These are phyloP conservation scores for Ciconia stormi DNA, from an alignment of 2,113 vertebrate species.

Conservation along the genomic window DNA sequence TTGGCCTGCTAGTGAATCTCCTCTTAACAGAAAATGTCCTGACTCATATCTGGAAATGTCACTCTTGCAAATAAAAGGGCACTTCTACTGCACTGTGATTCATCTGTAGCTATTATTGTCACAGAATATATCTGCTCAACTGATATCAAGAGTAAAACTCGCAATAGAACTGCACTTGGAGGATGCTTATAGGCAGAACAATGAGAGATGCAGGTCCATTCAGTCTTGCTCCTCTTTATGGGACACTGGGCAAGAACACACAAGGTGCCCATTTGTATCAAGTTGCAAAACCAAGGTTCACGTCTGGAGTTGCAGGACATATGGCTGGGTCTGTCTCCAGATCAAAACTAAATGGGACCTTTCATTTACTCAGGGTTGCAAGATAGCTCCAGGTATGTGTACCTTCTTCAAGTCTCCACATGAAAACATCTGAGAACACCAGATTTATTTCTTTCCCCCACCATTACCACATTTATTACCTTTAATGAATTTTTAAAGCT, in stretches of 20 bases:
- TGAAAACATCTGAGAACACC: background rate
- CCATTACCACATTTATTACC: conserved; percentile 69
- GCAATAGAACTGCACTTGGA: background rate
- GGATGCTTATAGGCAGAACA: background rate
- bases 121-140: background rate
- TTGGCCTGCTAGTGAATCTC: background rate
- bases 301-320: background rate
- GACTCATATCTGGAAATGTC: background rate
- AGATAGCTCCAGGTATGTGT: background rate
- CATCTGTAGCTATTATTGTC: background rate
- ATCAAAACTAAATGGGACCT: background rate
- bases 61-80: background rate
- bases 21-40: background rate
- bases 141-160: background rate
- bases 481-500: conserved; percentile 93
- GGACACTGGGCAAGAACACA: background rate
- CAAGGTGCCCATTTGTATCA: background rate
- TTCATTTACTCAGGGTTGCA: background rate
- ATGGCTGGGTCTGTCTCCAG: background rate
- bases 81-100: background rate
- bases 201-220: background rate
- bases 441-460: background rate
- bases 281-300: background rate
- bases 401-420: background rate
- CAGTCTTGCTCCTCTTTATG: background rate